Base-by-base conservation (phyloP, 2,888 invertebrate species). In the Meiosimyza platycephala region DNA sequence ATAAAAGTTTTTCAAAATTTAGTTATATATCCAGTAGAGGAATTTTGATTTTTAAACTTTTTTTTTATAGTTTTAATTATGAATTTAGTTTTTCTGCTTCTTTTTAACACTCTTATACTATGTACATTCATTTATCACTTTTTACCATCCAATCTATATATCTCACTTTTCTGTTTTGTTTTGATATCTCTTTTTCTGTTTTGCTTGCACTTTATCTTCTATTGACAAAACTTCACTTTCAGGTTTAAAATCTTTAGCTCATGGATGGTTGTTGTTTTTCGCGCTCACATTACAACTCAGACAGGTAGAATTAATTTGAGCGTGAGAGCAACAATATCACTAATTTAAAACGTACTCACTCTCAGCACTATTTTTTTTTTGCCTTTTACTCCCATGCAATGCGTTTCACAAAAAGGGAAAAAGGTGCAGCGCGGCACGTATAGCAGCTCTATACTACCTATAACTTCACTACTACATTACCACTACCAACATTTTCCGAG, bases 141-240 rank as follows among this genome's bases (percentile, higher is more conserved):
- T 40, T 40, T 9, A 50, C 28, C 4, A 28, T 28, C 28, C 28
- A 28, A 4, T 3, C 28, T 28, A 28, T 40, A 9, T 40, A 40
- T 40, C 40, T 40, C 40, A 40, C 9, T 40, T 40, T 40, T 40
- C 40, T 63, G n/a, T 50, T 60, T 69, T 62, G 33, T 69, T 69
- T 60, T 69, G 51, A 51, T 69, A 52, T 62, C n/a, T 40, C 9
- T 40, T 40, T 40, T 40, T 40, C 40, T 40, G 40, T 40, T 40
- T 40, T 40, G 40, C 40, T 40, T 40, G 9, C 40, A 40, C 40
- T 33, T 11, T n/a, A 60, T 69, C 59, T 60, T 69, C 51, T 60
- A 51, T 69, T 62, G 60, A 51, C 60, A 12, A 59, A 40, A 69
- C 60, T 69, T 62, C 67, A 67, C 67, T 67, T 67, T 67, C 67